phyloP scores from a whole-genome alignment of 2,797 vertebrate genomes.

The Rhincodon typus region DNA sequence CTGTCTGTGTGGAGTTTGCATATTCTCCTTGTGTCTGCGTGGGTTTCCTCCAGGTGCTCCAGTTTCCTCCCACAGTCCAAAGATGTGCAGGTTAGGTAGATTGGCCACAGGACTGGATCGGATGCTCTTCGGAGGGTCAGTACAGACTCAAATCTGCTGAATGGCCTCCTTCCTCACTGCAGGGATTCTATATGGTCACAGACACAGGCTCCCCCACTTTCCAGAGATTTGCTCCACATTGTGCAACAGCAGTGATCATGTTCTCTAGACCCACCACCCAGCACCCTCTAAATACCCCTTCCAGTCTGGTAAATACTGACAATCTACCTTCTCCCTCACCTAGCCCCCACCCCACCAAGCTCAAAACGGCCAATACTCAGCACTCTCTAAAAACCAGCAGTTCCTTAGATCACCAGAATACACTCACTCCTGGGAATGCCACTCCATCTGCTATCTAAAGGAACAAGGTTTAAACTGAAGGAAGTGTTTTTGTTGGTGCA shows the following conservation, averaged over 20 bases:
- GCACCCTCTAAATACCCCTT: background rate
- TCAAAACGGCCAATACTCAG: no score
- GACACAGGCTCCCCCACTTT: background rate
- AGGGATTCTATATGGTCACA: background rate
- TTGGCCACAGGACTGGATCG: no score
- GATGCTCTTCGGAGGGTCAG: no score
- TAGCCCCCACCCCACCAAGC: background rate
- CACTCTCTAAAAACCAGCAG: background rate
- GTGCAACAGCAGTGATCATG: background rate
- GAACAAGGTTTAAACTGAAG: background rate
- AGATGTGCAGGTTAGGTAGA: no score
- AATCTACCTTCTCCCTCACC: background rate
- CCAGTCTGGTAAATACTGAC: no score
- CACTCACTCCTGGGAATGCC: background rate
- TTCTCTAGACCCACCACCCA: background rate
- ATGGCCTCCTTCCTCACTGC: no score
- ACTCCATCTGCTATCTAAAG: no score
- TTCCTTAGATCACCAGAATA: background rate
- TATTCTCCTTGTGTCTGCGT: no score
- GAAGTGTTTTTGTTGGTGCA: background rate
- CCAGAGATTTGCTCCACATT: background rate
- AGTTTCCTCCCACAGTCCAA: no score
- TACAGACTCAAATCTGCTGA: no score
- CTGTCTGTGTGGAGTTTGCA: no score
- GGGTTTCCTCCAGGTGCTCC: no score